Conservation (phyloP, 2,888 invertebrate genomes). For the Pterobdella sp. region DNA sequence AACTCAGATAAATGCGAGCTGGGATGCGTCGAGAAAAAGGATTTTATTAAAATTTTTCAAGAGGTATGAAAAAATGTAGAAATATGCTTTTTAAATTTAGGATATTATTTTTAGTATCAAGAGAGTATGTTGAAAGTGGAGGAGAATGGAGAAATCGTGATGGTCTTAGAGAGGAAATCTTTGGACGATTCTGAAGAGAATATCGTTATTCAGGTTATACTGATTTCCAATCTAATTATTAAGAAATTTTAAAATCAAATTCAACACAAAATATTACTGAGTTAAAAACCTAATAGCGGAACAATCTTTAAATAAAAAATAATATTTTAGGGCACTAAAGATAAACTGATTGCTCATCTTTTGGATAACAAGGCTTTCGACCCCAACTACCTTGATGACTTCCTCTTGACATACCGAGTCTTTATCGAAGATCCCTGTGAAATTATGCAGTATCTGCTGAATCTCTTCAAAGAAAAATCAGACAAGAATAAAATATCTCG, state of each 20-base stretch:
- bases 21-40: slow-evolving; percentile 8
- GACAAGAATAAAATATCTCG: slow-evolving; percentile 66
- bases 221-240: no score
- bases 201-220: slow-evolving; percentile 24
- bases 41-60: slow-evolving; percentile 15
- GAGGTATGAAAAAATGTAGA: slow-evolving; percentile 8
- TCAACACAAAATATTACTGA: no score
- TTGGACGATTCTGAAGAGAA: slow-evolving; percentile 13
- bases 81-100: not conserved
- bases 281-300: no score
- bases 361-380: slow-evolving; percentile 81
- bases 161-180: slow-evolving; percentile 21
- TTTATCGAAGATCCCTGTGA: slow-evolving; percentile 79
- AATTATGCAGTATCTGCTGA: slow-evolving; percentile 63
- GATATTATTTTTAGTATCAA: slow-evolving; percentile 12
- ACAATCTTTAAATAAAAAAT: no score
- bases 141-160: slow-evolving; percentile 18
- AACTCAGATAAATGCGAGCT: slow-evolving; percentile 18
- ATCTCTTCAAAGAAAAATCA: slow-evolving; percentile 21
- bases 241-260: no score
- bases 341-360: slow-evolving; percentile 79
- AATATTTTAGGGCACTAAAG: slow-evolving; percentile 75
- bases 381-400: slow-evolving; percentile 96
- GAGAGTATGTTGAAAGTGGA: slow-evolving; percentile 20
- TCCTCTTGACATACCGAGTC: slow-evolving; percentile 88